Base-by-base conservation (phyloP, 2,113 vertebrate species). In the Haplotaxodon microlepis region DNA sequence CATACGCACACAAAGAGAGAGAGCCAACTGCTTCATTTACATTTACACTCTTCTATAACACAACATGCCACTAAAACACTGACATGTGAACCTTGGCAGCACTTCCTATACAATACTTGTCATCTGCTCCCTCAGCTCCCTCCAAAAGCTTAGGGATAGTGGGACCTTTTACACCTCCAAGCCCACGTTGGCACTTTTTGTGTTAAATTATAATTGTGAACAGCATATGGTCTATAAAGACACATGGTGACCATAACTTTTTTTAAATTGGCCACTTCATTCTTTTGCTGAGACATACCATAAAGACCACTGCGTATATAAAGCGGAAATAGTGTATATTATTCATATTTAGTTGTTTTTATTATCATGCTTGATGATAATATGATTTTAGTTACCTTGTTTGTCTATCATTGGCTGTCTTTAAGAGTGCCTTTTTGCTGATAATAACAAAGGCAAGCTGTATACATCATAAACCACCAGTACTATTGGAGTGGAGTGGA, bases 11-110 rank as follows among this genome's bases (percentile, higher is more conserved):
- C 36, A 54, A 24, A 50, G 38, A 78, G 16, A 76, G 42, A 36
- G 19, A 87, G 50, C 88, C 86, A 91, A 93, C 51, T 82, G 89
- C 86, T 89, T 61, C 17, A 83, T 71, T 83, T 24, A 93, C 79
- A 88, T 86, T 81, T 83, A 80, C 71, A 83, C 57, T 69, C 50
- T 71, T 56, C 47, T 61, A 24, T 83, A 88, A 61, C 47, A 45
- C 50, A 50, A 63, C 7, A 17, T 42, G 7, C 63, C 80, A 54
- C 85, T 83, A 88, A 89, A 93, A 82, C 85, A 89, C 69, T 89
- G 83, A 86, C 90, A 86, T 79, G 85, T 78, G 40, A 90, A 90
- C 80, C 56, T 42, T 17, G 47, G 11, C 79, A 81, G 42, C 61
- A 19, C 45, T 81, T 21, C 84, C 81, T 79, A 76, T 71, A 82